Evolutionary conservation across 2,797 vertebrate species (phyloP), one percentile per base, ranked within the genome.

Genomic region (Mormyrops attenuatus): DNA sequence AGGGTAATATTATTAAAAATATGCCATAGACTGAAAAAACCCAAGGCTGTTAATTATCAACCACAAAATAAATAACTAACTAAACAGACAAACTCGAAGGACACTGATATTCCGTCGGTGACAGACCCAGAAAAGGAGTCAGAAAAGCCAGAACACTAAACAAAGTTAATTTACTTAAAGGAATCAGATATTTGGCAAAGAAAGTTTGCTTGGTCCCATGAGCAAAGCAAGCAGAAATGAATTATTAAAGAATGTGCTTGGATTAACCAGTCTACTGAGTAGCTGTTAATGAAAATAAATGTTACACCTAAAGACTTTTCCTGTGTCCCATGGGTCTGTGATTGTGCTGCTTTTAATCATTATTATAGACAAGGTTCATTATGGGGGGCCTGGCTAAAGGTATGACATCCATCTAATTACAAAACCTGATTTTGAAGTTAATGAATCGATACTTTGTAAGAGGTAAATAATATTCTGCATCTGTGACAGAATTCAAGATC

Each of bases 211-310:
- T 88, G 55, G 38, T 88, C 87, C 87, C 87, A 41, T 34, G 87
- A 88, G 87, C 34, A 66, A 88, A 38, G 20, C 34, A 49, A 88
- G 57, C 57, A 80, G 44, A 77, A 88, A 88, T 88, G 34, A 88
- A 88, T 88, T 38, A 88, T 88, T 88, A 88, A 63, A 88, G 57
- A 57, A 41, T 57, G 34, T 11, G 55, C 38, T 66, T 41, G 57
- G 55, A 66, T 22, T 66, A 60, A 41, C 20, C 34, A 44, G 20
- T 57, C 87, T 60, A 63, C 55, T 63, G 55, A 66, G 34, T 88
- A 57, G 17, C 52, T 55, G 30, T 66, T 88, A 44, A 41, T 66
- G 57, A 88, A 88, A 53, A 87, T 60, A 88, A 88, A 66, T 88
- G 57, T 88, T 66, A 57, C 41, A 26, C 82, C 82, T 85, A 50